Evolutionary conservation across 37 sponge, comb jelly and placozoan genomes (phyloP), one percentile per base, ranked within the genome.

Genomic region (Bolinopsis microptera): DNA sequence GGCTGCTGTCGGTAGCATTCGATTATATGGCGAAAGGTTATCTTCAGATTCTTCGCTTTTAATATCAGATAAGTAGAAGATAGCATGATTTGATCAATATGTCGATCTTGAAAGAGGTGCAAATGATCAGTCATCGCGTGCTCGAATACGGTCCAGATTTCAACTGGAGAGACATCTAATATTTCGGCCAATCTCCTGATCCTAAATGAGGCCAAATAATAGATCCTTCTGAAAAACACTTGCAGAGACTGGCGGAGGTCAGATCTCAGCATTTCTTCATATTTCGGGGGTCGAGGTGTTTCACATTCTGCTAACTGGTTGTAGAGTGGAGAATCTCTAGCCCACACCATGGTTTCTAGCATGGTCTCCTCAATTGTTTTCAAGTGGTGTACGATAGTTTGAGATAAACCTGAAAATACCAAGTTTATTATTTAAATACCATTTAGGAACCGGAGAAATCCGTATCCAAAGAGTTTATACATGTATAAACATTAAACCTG

Each of bases 351-450:
- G 48, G 61, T 40, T 25, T 86, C 90, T 26, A 86, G 36, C 90
- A 86, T 86, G 40, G 90, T 86, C 90, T 86, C 90, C 28, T 86
- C 90, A 39, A 86, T 86, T 3, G 61, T 86, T 40, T 86, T 86
- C 27, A 86, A 48, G 28, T 86, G 90, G 48, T 86, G 37, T 37
- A 86, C 39, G 24, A 86, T 86, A 28, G 90, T 86, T 28, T 48
- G 32, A 5, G 90, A 86, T 48, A 86, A 40, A 9, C 90, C 90
- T 86, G 90, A 0, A 40, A 26, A 86, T 39, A 82, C n/a, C n/a
- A n/a, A n/a, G n/a, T n/a, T n/a, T n/a, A n/a, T n/a, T n/a, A n/a
- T 13, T 22, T 67, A 21, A 21, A n/a, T n/a, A n/a, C n/a, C n/a
- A n/a, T n/a, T n/a, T n/a, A 21, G 68, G n/a, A n/a, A n/a, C n/a